Evolutionary conservation across 2,888 invertebrate species (phyloP).

Genomic region (Andrena bicolor): DNA sequence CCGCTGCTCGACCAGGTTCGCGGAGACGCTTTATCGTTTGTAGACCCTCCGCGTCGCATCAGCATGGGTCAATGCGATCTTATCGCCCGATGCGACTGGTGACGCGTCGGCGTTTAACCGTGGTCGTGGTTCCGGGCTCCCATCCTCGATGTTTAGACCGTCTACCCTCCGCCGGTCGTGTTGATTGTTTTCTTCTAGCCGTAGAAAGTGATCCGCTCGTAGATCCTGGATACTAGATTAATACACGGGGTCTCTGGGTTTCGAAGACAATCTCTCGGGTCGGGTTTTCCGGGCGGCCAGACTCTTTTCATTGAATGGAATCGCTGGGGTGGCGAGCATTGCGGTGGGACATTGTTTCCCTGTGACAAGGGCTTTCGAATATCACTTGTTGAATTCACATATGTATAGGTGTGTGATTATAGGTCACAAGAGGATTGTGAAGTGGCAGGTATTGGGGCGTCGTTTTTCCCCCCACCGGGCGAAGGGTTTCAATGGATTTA

Average conservation of each 20-base stretch:
- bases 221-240: not conserved
- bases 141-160: not conserved
- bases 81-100: slow-evolving; percentile 47
- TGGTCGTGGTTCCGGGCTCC: slow-evolving; percentile 53
- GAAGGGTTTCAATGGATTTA: slow-evolving; percentile 2
- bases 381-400: slow-evolving; percentile 60
- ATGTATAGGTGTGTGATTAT: slow-evolving; percentile 36
- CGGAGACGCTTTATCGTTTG: slow-evolving; percentile 30
- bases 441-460: slow-evolving; percentile 4
- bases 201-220: not conserved
- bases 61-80: slow-evolving; percentile 53
- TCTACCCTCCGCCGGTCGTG: slow-evolving; percentile 7
- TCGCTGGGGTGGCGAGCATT: not conserved
- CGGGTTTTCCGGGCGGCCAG: not conserved
- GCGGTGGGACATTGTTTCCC: slow-evolving; percentile 15
- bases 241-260: not conserved
- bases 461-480: not conserved
- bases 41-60: slow-evolving; percentile 32
- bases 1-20: slow-evolving; percentile 42
- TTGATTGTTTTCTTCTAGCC: not conserved
- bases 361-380: slow-evolving; percentile 39
- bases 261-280: not conserved
- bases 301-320: not conserved
- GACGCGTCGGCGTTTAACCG: slow-evolving; percentile 54
- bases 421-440: slow-evolving; percentile 31